Percentiles rank a stretch among this genome's conserved stretches.
Conservation (phyloP, 2,888 invertebrate genomes). For the Aradus depressus region DNA sequence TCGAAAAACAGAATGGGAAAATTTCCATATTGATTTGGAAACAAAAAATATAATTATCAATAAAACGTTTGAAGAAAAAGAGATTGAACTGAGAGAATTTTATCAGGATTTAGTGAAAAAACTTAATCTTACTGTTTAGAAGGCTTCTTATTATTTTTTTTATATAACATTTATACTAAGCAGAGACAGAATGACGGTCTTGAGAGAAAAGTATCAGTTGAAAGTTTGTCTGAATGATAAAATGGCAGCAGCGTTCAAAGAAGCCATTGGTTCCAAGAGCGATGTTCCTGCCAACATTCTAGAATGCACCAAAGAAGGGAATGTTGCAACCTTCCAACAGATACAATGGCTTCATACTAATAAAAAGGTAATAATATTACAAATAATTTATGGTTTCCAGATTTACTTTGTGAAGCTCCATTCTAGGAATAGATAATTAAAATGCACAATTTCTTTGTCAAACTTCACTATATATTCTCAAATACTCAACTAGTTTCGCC, state of each 20-base stretch:
- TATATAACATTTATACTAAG: too few relatives aligned
- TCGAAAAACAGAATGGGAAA: conserved; percentile 54
- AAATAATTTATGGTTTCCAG: too few relatives aligned
- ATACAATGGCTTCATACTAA: conserved; percentile 52
- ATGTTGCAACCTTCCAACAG: conserved; percentile 42
- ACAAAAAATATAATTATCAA: conserved; percentile 64
- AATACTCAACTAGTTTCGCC: too few relatives aligned
- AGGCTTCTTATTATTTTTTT: conserved; percentile 4
- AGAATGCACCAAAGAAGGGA: conserved; percentile 28
- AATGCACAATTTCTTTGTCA: too few relatives aligned
- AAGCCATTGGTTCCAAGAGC: conserved; percentile 40
- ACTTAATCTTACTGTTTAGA: conserved; percentile 42
- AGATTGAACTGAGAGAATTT: conserved; percentile 60
- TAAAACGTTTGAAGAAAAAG: conserved; percentile 64
- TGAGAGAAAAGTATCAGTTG: conserved; percentile 52
- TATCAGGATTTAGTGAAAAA: conserved; percentile 66
- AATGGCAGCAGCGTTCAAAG: conserved; percentile 44
- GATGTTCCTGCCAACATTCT: conserved; percentile 20
- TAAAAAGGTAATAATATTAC: conserved; percentile 34
- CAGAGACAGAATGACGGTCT: conserved; percentile 33
- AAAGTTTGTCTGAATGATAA: conserved; percentile 51
- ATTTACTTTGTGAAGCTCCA: too few relatives aligned
- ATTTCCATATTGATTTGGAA: conserved; percentile 67
- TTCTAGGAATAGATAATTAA: too few relatives aligned
- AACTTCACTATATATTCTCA: too few relatives aligned